These are phyloP conservation scores for Antechinus stuartii DNA, from an alignment of 2,113 vertebrate genomes.

Conservation along the genomic window DNA sequence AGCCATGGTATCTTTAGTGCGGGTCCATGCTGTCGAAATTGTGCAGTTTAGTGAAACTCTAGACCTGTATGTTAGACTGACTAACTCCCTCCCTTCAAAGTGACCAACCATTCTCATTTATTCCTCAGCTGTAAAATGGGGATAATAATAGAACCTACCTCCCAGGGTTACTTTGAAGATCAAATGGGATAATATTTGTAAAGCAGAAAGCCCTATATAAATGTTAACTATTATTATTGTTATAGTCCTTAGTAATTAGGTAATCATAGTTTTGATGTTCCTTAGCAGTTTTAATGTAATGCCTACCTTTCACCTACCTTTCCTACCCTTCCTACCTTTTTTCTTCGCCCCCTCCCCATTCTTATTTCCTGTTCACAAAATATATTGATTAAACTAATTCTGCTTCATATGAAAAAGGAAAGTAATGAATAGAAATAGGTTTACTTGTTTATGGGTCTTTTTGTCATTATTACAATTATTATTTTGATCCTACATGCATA, in stretches of 20 bases:
- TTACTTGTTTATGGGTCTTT: background rate
- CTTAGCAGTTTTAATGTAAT: background rate
- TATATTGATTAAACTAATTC: slow-evolving; percentile 53
- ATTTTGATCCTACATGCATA: background rate
- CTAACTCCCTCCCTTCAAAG: background rate
- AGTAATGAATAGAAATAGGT: slow-evolving; percentile 11
- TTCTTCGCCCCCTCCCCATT: background rate
- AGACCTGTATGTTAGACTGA: background rate
- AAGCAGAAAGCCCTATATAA: background rate
- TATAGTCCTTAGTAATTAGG: background rate
- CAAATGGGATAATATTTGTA: background rate
- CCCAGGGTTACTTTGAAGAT: background rate
- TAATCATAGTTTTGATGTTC: background rate
- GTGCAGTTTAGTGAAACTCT: slow-evolving; percentile 1
- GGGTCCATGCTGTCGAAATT: background rate
- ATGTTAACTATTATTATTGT: background rate
- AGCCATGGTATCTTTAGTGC: background rate
- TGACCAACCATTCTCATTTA: background rate
- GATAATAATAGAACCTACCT: background rate
- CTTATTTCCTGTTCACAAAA: slow-evolving; percentile 29
- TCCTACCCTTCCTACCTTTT: too few species aligned
- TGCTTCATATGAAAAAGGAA: slow-evolving; percentile 20
- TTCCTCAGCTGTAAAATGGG: background rate
- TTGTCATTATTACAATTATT: background rate
- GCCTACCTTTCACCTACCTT: background rate